A percentile compares a stretch with the other conserved stretches of the same genome.
phyloP scores from a whole-genome alignment of 2,113 vertebrate species.

The Barnardius zonarius region DNA sequence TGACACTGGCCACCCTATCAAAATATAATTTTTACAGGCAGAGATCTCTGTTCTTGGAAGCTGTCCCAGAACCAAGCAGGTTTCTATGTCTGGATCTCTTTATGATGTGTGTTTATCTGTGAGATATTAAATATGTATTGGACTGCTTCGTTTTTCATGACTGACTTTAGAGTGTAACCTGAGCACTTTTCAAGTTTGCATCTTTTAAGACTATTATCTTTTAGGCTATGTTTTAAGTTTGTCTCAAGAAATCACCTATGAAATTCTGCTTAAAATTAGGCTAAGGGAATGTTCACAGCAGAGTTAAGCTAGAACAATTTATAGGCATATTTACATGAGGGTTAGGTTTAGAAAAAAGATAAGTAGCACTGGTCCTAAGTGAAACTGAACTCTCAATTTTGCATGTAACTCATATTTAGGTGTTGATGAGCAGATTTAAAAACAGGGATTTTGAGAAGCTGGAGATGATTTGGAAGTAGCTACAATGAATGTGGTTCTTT shows the following conservation, averaged over 20 bases:
- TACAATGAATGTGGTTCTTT: background rate
- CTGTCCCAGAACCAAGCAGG: background rate
- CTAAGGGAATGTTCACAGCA: background rate
- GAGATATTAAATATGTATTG: background rate
- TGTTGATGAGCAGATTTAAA: background rate
- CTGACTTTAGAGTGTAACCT: background rate
- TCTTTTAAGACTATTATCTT: background rate
- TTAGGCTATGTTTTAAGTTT: background rate
- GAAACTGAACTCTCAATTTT: background rate
- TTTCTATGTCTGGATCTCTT: background rate
- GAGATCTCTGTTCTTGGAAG: background rate
- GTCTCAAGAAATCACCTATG: background rate
- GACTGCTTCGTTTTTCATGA: background rate
- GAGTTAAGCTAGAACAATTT: background rate
- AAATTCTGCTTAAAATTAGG: background rate
- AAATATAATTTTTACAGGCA: background rate
- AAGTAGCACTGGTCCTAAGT: background rate
- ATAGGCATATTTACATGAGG: background rate
- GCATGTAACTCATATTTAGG: background rate
- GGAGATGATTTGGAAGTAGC: background rate
- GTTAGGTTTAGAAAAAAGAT: background rate
- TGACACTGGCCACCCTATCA: background rate
- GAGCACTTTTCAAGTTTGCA: background rate
- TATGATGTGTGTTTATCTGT: background rate
- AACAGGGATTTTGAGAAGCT: background rate